These are phyloP conservation scores for Phalanger gymnotis DNA, from an alignment of 2,797 vertebrate genomes.

Conservation along the genomic window DNA sequence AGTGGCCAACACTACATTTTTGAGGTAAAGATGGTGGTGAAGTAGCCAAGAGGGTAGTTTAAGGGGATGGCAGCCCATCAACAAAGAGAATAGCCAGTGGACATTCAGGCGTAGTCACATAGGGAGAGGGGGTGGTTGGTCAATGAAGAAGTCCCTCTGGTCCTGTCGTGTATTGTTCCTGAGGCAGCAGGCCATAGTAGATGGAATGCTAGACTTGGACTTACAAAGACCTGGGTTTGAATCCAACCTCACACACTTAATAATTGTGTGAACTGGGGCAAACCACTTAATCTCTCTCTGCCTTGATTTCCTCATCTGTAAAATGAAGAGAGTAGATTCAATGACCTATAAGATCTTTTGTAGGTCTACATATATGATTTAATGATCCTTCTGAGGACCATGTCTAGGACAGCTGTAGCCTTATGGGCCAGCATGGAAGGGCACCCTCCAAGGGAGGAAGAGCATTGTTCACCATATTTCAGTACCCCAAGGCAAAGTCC, in stretches of 20 bases:
- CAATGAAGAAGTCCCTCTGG: background rate
- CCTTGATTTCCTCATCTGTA: background rate
- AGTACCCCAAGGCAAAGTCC: background rate
- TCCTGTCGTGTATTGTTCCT: background rate
- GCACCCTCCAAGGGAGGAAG: background rate
- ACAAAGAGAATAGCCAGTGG: background rate
- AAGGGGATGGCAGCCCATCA: background rate
- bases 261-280: background rate
- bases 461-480: background rate
- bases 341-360: background rate
- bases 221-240: background rate
- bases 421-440: background rate
- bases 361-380: background rate
- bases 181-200: background rate
- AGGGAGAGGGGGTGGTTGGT: background rate
- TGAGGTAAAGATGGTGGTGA: background rate
- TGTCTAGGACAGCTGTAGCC: background rate
- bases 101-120: background rate
- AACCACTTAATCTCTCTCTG: background rate
- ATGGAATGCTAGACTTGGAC: background rate
- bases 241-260: background rate
- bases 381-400: background rate
- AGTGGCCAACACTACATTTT: background rate
- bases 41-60: background rate
- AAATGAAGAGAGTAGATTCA: background rate